A percentile compares a stretch with the other conserved stretches of the same genome.
These are phyloP conservation scores for Apocrypta bakeri DNA, from an alignment of 1,140 invertebrate species.

Conservation along the genomic window DNA sequence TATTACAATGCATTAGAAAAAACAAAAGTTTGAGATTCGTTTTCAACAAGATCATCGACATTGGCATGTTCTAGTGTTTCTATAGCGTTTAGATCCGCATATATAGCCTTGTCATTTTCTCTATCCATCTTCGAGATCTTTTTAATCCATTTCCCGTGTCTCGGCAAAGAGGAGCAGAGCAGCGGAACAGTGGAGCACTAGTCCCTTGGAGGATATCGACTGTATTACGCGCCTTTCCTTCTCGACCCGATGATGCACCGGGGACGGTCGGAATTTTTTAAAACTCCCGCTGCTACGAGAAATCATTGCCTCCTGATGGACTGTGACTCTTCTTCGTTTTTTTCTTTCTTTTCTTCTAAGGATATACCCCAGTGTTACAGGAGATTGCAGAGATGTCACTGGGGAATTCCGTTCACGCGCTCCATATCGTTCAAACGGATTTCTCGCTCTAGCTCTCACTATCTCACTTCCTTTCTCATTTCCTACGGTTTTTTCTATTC, in stretches of 20 bases:
- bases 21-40: too few relatives aligned
- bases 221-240: not conserved
- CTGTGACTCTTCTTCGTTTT: too few relatives aligned
- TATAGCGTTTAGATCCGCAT: too few relatives aligned
- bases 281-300: not conserved
- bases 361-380: not conserved
- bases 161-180: not conserved
- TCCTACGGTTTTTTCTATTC: not conserved
- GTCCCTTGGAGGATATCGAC: not conserved
- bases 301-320: not conserved
- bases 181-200: too few relatives aligned
- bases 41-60: too few relatives aligned
- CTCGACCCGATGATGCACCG: not conserved
- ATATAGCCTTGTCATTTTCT: too few relatives aligned
- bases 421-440: slow-evolving; percentile 17
- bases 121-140: slow-evolving; percentile 6
- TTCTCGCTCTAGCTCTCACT: not conserved
- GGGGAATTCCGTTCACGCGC: slow-evolving; percentile 28
- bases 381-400: not conserved
- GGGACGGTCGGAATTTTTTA: not conserved
- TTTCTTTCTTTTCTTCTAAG: not conserved
- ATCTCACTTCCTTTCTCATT: not conserved
- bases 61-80: too few relatives aligned
- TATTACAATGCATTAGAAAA: too few relatives aligned
- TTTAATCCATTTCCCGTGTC: not conserved